phyloP scores from a whole-genome alignment of 1,140 invertebrate genomes.

The Bursaphelenchus mucronatus region DNA sequence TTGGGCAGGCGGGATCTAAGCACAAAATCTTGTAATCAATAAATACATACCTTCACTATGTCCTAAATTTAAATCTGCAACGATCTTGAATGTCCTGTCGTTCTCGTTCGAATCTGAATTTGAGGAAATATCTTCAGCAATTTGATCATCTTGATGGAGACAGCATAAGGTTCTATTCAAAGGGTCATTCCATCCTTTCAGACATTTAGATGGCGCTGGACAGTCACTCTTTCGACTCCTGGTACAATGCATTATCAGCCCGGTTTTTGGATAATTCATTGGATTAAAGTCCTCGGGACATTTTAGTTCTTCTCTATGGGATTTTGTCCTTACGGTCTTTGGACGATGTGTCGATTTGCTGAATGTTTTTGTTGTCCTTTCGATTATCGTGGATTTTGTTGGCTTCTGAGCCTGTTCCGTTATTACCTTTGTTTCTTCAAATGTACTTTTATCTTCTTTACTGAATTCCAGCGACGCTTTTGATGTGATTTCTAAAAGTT shows the following conservation, averaged over 20 bases:
- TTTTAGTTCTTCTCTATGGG: slow-evolving; percentile 3
- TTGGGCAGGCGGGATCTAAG: slow-evolving; percentile 36
- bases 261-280: slow-evolving; percentile 33
- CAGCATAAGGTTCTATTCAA: slow-evolving; percentile 28
- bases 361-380: slow-evolving; percentile 1
- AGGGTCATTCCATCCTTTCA: slow-evolving; percentile 23
- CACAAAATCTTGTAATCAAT: slow-evolving; percentile 12
- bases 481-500: not conserved
- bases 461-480: slow-evolving; percentile 18
- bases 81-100: slow-evolving; percentile 14
- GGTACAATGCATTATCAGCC: slow-evolving; percentile 26
- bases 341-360: slow-evolving; percentile 20
- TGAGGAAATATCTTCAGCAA: not conserved
- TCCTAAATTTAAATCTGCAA: slow-evolving; percentile 19
- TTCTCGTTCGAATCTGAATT: slow-evolving; percentile 10
- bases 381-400: slow-evolving; percentile 2
- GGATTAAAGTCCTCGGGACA: slow-evolving; percentile 34
- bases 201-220: slow-evolving; percentile 30
- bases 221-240: slow-evolving; percentile 1
- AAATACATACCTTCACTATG: slow-evolving; percentile 13
- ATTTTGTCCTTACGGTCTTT: not conserved
- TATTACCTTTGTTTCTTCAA: not conserved
- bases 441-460: slow-evolving; percentile 20
- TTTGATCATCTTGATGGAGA: slow-evolving; percentile 16
- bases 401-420: slow-evolving; percentile 15